These are phyloP conservation scores for Trimorus sp. DNA, from an alignment of 2,888 invertebrate species.

Conservation along the genomic window DNA sequence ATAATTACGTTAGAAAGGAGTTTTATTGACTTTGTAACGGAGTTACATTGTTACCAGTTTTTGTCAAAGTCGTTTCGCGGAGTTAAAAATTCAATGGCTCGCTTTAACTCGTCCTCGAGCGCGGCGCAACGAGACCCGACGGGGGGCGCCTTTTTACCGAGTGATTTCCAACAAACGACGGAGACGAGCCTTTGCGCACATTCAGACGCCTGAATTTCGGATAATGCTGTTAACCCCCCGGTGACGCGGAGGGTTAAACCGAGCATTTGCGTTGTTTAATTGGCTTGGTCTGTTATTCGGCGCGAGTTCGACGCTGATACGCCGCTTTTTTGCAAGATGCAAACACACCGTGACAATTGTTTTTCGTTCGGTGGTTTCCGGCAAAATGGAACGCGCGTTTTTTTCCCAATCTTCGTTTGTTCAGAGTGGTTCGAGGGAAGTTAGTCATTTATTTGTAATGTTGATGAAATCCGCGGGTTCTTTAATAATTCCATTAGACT, in stretches of 20 bases:
- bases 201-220: slow-evolving; percentile 43
- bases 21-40: slow-evolving; percentile 56
- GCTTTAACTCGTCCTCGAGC: slow-evolving; percentile 47
- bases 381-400: too few species aligned
- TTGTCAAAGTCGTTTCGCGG: slow-evolving; percentile 51
- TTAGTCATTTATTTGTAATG: too few species aligned
- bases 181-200: slow-evolving; percentile 49
- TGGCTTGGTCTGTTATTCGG: slow-evolving; percentile 32
- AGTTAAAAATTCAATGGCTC: slow-evolving; percentile 44
- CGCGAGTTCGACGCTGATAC: not conserved
- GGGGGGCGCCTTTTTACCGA: slow-evolving; percentile 45
- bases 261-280: slow-evolving; percentile 53
- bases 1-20: slow-evolving; percentile 50
- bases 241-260: slow-evolving; percentile 45
- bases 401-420: too few species aligned
- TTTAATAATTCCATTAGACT: too few species aligned
- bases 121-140: slow-evolving; percentile 7
- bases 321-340: too few species aligned
- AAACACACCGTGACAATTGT: too few species aligned
- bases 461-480: too few species aligned
- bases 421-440: too few species aligned
- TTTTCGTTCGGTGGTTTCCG: too few species aligned
- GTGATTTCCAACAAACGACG: slow-evolving; percentile 40
- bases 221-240: slow-evolving; percentile 52
- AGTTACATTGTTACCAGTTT: slow-evolving; percentile 54